These are phyloP conservation scores for Oryzias sinensis DNA, from an alignment of 2,797 vertebrate genomes.

Conservation along the genomic window DNA sequence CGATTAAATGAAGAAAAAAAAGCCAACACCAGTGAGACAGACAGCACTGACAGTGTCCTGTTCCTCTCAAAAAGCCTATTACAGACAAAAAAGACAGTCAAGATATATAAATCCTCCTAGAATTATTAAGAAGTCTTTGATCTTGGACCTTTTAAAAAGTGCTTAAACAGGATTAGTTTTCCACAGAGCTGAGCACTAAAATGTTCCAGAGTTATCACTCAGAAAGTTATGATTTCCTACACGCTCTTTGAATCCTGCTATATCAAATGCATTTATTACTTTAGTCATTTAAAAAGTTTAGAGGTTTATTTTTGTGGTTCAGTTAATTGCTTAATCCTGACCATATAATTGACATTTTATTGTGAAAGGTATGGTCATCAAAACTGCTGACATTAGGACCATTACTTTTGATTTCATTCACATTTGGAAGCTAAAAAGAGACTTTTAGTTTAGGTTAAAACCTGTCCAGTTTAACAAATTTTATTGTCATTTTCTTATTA, in stretches of 20 bases:
- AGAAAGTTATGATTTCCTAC: neutral
- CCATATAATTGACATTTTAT: neutral
- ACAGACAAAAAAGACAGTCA: conserved; percentile 19
- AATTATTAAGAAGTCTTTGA: conserved; percentile 6
- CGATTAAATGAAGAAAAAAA: conserved; percentile 13
- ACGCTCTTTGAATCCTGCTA: neutral
- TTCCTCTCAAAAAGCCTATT: conserved; percentile 5
- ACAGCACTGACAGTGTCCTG: neutral
- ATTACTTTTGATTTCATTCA: no score
- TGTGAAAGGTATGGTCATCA: no score
- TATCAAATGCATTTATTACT: neutral
- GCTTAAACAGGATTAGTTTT: conserved; percentile 12
- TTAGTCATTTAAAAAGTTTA: neutral
- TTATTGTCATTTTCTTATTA: no score
- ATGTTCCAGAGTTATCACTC: neutral
- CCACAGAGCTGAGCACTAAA: neutral
- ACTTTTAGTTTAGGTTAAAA: no score
- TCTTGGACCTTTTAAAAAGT: conserved; percentile 1
- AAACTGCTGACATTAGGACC: no score
- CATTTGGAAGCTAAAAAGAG: no score
- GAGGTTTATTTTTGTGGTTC: neutral
- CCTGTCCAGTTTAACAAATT: no score
- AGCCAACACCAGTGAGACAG: neutral
- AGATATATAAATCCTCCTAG: conserved; percentile 4
- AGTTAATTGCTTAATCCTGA: neutral